Evolutionary conservation across 1,140 invertebrate genomes (phyloP), one percentile per base, ranked within the genome.

Genomic region (Drosophila burlai): DNA sequence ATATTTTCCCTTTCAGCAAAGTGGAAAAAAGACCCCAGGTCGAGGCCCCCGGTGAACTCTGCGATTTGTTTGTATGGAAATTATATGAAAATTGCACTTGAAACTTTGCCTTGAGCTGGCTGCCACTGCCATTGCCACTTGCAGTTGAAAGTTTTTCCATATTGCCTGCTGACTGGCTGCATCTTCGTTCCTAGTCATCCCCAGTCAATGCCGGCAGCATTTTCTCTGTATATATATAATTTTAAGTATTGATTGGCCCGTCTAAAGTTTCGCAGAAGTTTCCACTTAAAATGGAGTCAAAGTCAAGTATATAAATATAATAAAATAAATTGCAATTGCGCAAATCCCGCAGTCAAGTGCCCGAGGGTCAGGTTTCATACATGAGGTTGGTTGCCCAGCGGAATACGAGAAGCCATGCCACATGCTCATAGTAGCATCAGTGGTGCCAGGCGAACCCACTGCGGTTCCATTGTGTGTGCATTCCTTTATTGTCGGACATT

Each of bases 131-230:
- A 26, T 29, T 66, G 79, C 71, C 75, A 79, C 61, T 72, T 68
- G 59, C 79, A 86, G 69, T 29, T 80, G 50, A 77, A 89, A 87
- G 67, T 73, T 73, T 72, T 62, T 55, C 63, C 57, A 64, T 69
- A 69, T 67, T 61, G 49, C 52, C 54, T 61, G 54, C 46, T 45
- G 43, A 42, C 50, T 34, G 38, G 29, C 43, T 29, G 16, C 40
- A 45, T 26, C 29, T 58, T 59, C n/a, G 15, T 34, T 55, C 57
- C 31, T 31, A 47, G 52, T 24, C 21, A 40, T 34, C 47, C 57
- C 31, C 38, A 47, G 52, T 24, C 21, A 40, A 42, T 26, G 26
- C 46, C 7, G 16, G 18, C 38, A 54, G 50, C 50, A 45, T 54
- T 50, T 61, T 59, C 29, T 29, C 29, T 54, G 13, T 40, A 40